Evolutionary conservation across 2,888 invertebrate genomes (phyloP), one percentile per base, ranked within the genome.

Genomic region (Lithosia quadra): DNA sequence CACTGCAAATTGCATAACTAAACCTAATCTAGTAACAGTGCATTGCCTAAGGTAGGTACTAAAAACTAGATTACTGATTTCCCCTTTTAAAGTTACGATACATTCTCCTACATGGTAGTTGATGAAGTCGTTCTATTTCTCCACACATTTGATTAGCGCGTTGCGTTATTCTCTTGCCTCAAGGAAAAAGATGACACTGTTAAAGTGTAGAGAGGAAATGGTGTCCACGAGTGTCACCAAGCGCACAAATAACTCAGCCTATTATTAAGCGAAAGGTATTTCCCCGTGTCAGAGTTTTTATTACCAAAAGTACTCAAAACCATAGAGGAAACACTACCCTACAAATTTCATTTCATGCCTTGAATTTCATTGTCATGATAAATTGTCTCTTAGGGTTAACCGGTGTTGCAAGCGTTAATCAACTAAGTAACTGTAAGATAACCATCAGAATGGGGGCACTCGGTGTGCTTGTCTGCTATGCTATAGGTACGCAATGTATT

Each of bases 31-130:
- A 53, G 21, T 24, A 18, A 36, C 36, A n/a, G 36, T 39, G 2
- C 39, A 36, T 66, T 66, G 55, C 66, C 10, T 61, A 66, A 66
- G 55, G 43, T 9, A 66, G 55, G 9, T 43, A 18, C 49, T 49
- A 49, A 60, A 66, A 65, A 53, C 28, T 49, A 39, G n/a, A 49
- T n/a, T n/a, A n/a, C 9, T 28, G n/a, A 10, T 43, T 62, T 62
- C n/a, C 49, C 28, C 28, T 62, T 49, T 43, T 62, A 49, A 24
- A 62, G 18, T 43, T 43, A 11, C n/a, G 2, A 11, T 5, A 1
- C 9, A 62, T 36, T 10, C 7, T n/a, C 8, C 3, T 13, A 39
- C 18, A 43, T 43, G 18, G 7, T 0, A n/a, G n/a, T 18, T 43
- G 43, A 60, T 22, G 2, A 15, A 39, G 36, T 0, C 2, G 13